Evolutionary conservation across 2,888 invertebrate species (phyloP).

Genomic region (Cryptocephalus primarius): DNA sequence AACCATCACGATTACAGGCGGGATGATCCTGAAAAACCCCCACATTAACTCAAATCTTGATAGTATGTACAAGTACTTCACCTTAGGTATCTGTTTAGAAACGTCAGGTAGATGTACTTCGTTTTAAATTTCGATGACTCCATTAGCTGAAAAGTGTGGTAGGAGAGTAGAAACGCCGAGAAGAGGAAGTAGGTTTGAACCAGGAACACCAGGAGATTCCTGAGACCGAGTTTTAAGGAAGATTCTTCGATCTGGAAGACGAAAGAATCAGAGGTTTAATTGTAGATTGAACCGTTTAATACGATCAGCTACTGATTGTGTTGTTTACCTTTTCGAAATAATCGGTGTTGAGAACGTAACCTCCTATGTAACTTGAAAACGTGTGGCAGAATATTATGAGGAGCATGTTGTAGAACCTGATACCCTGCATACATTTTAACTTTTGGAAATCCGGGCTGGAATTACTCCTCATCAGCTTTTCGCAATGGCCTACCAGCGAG

Average conservation of each 20-base stretch:
- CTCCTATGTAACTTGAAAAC: conserved; percentile 14
- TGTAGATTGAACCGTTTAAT: too few relatives aligned
- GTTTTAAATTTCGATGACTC: conserved; percentile 4
- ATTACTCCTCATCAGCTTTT: conserved; percentile 9
- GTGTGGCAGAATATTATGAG: conserved; percentile 19
- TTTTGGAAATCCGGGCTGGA: conserved; percentile 12
- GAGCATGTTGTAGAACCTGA: conserved; percentile 18
- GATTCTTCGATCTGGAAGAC: too few relatives aligned
- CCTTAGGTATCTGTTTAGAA: conserved; percentile 14
- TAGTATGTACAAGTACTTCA: conserved; percentile 2
- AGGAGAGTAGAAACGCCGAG: conserved; percentile 18
- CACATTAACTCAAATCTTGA: background rate
- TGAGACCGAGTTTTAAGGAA: conserved; percentile 2
- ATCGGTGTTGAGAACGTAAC: conserved; percentile 12
- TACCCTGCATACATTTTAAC: conserved; percentile 19
- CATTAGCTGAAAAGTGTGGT: conserved; percentile 16
- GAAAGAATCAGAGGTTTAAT: too few relatives aligned
- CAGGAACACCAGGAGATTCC: conserved; percentile 15
- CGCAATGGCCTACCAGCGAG: conserved; percentile 14
- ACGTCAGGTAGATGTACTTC: conserved; percentile 7
- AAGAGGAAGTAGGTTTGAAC: conserved; percentile 21
- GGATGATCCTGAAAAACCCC: conserved; percentile 13
- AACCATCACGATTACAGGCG: conserved; percentile 15
- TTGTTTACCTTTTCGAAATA: conserved; percentile 14
- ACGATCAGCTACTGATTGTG: background rate